A percentile compares a stretch with the other conserved stretches of the same genome.
Conservation (phyloP, 2,113 vertebrate genomes). For the Pandion haliaetus region DNA sequence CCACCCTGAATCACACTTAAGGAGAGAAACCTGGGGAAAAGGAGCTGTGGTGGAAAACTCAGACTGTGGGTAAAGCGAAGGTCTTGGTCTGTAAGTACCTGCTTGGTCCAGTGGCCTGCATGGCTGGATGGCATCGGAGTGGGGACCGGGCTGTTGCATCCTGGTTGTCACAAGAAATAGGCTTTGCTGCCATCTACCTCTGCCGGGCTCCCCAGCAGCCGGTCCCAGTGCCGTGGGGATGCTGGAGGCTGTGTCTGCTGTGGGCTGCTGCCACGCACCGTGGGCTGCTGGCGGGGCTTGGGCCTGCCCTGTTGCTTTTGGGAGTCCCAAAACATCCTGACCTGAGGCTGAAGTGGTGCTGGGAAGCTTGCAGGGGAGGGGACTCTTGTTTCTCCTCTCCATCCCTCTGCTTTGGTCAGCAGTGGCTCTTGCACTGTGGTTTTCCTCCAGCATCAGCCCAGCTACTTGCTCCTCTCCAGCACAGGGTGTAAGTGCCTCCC, state of each 20-base stretch:
- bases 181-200: slow-evolving; percentile 49
- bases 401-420: accelerated
- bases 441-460: background rate
- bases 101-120: background rate
- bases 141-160: background rate
- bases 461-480: background rate
- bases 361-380: background rate
- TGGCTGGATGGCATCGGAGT: background rate
- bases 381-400: accelerated
- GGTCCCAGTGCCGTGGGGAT: background rate
- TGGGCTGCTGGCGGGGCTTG: background rate
- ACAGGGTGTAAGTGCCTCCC: background rate
- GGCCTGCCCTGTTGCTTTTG: background rate
- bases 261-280: background rate
- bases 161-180: background rate
- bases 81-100: accelerated
- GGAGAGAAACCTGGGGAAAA: background rate
- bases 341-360: accelerated
- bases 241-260: background rate
- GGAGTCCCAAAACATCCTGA: background rate
- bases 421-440: accelerated
- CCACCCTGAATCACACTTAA: background rate
- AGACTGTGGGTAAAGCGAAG: accelerated
- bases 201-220: background rate
- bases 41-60: background rate